Conservation (phyloP, 2,113 vertebrate genomes). For the Cephalophus harveyi region DNA sequence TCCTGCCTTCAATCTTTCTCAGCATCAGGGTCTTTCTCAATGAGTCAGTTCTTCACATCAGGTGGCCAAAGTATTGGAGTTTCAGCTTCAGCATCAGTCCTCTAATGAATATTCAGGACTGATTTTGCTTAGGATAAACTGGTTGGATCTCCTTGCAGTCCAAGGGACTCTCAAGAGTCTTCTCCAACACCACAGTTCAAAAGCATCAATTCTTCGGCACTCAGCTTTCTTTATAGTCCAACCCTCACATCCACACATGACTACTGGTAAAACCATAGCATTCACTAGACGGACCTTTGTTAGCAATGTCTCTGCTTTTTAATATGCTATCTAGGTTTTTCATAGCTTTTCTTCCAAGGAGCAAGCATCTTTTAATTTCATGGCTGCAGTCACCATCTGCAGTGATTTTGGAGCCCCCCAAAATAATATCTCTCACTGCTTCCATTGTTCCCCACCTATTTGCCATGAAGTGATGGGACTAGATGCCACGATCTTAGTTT, state of each 20-base stretch:
- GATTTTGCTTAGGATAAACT: neutral
- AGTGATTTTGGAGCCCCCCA: neutral
- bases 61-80: neutral
- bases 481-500: neutral
- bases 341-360: neutral
- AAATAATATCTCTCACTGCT: neutral
- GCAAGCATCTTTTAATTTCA: neutral
- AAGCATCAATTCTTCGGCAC: accelerated
- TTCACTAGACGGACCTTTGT: neutral
- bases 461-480: neutral
- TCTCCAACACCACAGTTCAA: neutral
- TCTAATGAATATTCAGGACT: neutral
- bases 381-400: neutral
- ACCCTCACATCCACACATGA: neutral
- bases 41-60: neutral
- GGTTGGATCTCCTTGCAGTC: neutral
- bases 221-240: neutral
- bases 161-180: neutral
- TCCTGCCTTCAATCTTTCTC: neutral
- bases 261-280: neutral
- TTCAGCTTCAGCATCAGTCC: neutral
- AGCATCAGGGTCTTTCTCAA: neutral
- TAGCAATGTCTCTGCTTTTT: neutral
- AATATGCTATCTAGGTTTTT: neutral
- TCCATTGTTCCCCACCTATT: neutral